Base-by-base conservation (phyloP, 1,140 invertebrate genomes). In the Lepidurus apus region DNA sequence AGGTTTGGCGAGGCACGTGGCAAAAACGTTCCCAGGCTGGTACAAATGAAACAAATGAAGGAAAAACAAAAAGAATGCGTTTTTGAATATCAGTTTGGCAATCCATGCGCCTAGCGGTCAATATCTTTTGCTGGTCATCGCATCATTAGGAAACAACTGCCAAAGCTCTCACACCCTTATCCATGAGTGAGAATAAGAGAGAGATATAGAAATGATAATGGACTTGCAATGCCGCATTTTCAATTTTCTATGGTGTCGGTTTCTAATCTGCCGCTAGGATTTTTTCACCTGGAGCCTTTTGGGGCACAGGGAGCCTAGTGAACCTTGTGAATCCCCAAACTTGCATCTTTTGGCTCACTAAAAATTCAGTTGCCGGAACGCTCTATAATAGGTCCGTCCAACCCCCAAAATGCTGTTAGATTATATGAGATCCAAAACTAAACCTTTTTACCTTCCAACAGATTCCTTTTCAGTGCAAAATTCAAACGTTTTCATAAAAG, bases 141-240 rank as follows among this genome's bases (percentile, higher is more conserved):
- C 9, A 11, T 9, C 13, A 21, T 65, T 65, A 65, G 13, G 2
- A 65, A 65, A 65, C 53, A 13, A 65, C 53, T 65, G 13, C 0
- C 9, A 65, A 65, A 9, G 53, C 53, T 65, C 53, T 65, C 17
- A 17, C 53, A 7, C 9, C 13, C 7, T 65, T 13, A 65, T 65
- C 8, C 8, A 21, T 9, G 53, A n/a, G n/a, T 13, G 6, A 17
- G 53, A 21, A n/a, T 65, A 13, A 65, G 21, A 65, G 53, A 65
- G 53, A 65, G 53, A 65, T 21, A 65, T 65, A 65, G n/a, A 65
- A 65, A 65, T 65, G 53, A 65, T 65, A 65, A 65, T 17, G 53
- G 53, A 13, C 21, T 21, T 65, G 2, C 34, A n/a, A 65, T 65
- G 53, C 53, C 53, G 53, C 53, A 17, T 65, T 65, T 65, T 65